A percentile compares a stretch with the other conserved stretches of the same genome.
phyloP scores from a whole-genome alignment of 2,113 vertebrate genomes.

The Aix galericulata region DNA sequence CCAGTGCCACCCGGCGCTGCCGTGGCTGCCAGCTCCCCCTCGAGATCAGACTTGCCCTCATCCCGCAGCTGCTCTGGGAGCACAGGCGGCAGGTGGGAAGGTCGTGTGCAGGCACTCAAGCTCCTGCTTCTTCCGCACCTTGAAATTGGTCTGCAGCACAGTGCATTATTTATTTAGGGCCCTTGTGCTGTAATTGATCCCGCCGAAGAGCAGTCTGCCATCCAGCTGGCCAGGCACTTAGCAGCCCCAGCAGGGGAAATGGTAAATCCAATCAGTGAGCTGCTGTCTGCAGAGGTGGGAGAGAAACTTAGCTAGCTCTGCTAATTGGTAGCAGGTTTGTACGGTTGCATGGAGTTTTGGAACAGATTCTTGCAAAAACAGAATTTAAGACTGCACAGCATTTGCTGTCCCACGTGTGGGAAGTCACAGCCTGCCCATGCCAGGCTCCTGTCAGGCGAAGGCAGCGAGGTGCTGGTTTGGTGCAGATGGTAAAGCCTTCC shows the following conservation, averaged over 20 bases:
- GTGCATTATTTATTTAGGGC: not conserved
- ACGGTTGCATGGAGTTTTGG: not conserved
- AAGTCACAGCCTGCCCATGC: accelerated
- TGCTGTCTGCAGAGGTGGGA: not conserved
- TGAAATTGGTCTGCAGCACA: not conserved
- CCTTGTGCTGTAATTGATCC: not conserved
- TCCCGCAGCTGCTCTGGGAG: not conserved
- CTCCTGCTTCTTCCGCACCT: not conserved
- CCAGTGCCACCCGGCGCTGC: not conserved
- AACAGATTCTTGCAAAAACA: not conserved
- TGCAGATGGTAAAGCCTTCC: not conserved
- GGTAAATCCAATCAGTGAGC: not conserved
- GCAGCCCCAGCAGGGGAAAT: not conserved
- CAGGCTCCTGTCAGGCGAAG: not conserved
- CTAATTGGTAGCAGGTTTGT: not conserved
- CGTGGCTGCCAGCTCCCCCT: not conserved
- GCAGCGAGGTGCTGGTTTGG: accelerated
- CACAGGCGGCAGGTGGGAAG: not conserved
- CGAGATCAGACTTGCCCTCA: not conserved
- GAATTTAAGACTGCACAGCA: accelerated
- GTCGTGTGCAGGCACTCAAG: not conserved
- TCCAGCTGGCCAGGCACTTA: not conserved
- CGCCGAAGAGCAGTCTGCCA: not conserved
- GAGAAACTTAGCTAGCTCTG: not conserved
- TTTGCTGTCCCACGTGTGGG: not conserved